Conservation (phyloP, 1,140 invertebrate species). For the Trichonephila inaurata region DNA sequence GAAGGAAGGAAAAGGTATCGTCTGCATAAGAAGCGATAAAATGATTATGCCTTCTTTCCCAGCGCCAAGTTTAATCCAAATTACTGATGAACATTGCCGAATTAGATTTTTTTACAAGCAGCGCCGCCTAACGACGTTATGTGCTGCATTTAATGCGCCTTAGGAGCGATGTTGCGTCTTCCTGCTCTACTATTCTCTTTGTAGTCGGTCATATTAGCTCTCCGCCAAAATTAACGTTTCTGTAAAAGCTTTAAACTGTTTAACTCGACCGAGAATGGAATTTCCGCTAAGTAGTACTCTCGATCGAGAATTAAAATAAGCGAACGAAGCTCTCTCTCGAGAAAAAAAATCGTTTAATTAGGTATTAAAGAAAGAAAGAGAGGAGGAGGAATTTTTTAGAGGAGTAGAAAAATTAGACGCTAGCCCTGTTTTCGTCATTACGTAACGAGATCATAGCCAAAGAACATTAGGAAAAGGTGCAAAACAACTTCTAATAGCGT, state of each 20-base stretch:
- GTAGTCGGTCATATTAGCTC: slow-evolving; percentile 74
- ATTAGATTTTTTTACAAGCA: slow-evolving; percentile 75
- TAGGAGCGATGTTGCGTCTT: slow-evolving; percentile 55
- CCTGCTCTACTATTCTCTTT: slow-evolving; percentile 73
- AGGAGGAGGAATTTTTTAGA: slow-evolving; percentile 27
- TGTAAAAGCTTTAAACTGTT: slow-evolving; percentile 77
- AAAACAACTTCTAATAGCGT: slow-evolving; percentile 66
- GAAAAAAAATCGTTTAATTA: slow-evolving; percentile 76
- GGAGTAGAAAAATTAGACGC: slow-evolving; percentile 35
- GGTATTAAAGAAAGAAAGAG: slow-evolving; percentile 45
- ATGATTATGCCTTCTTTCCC: slow-evolving; percentile 75
- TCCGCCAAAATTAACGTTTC: slow-evolving; percentile 74
- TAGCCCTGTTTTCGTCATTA: slow-evolving; percentile 67
- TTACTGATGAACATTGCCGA: slow-evolving; percentile 77
- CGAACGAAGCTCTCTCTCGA: neutral
- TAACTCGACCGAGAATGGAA: slow-evolving; percentile 76
- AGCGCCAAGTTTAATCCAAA: slow-evolving; percentile 76
- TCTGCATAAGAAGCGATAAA: slow-evolving; percentile 75
- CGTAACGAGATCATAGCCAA: slow-evolving; percentile 72
- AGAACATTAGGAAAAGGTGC: slow-evolving; percentile 63
- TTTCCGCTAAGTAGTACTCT: slow-evolving; percentile 69
- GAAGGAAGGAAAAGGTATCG: slow-evolving; percentile 73
- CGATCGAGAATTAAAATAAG: slow-evolving; percentile 70
- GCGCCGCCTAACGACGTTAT: slow-evolving; percentile 73
- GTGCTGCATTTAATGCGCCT: slow-evolving; percentile 72